phyloP scores from a whole-genome alignment of 2,113 vertebrate species.

The Sciurus niger region DNA sequence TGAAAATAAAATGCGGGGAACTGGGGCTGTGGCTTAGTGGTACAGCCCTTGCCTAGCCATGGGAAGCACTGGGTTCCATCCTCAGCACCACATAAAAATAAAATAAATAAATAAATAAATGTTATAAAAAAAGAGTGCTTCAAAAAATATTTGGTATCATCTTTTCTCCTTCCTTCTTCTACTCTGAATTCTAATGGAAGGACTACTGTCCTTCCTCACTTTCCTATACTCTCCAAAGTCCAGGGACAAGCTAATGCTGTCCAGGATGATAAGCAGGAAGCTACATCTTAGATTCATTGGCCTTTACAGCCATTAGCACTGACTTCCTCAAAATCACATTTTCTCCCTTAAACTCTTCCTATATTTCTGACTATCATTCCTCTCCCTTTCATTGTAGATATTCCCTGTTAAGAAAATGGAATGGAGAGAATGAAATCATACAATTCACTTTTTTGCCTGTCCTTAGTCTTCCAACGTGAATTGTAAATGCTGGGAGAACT shows the following conservation, averaged over 20 bases:
- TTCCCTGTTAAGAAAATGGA: too few species aligned
- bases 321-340: background rate
- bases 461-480: background rate
- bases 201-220: background rate
- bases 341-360: background rate
- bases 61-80: too few species aligned
- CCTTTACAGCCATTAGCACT: background rate
- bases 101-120: too few species aligned
- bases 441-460: background rate
- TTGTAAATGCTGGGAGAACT: background rate
- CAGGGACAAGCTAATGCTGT: background rate
- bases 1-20: background rate
- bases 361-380: background rate
- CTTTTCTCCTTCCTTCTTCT: background rate
- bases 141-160: background rate
- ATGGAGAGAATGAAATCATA: background rate
- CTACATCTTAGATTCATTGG: background rate
- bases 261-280: too few species aligned
- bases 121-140: too few species aligned
- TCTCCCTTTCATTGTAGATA: background rate
- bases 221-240: background rate
- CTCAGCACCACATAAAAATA: too few species aligned
- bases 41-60: too few species aligned
- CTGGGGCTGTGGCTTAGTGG: too few species aligned
- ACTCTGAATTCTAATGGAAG: background rate